A percentile compares a stretch with the other conserved stretches of the same genome.
phyloP scores from a whole-genome alignment of 2,888 invertebrate genomes.

The Drosophila demipolita region DNA sequence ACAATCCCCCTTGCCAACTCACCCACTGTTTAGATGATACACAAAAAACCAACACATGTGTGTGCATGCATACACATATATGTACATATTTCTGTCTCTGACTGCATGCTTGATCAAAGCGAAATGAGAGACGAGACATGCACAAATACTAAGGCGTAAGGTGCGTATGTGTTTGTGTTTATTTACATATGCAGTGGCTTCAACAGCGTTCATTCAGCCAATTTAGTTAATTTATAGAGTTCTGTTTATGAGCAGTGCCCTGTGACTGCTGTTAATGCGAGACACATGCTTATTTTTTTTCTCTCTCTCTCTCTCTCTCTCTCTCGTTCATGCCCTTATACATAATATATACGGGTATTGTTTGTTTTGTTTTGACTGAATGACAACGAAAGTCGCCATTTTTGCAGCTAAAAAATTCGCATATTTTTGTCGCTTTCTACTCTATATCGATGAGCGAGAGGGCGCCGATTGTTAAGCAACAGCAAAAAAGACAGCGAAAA shows the following conservation, averaged over 20 bases:
- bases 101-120: slow-evolving; percentile 23
- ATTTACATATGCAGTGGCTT: slow-evolving; percentile 13
- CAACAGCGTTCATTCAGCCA: slow-evolving; percentile 16
- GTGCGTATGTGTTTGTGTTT: slow-evolving; percentile 15
- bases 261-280: slow-evolving; percentile 16
- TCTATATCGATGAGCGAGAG: slow-evolving; percentile 10
- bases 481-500: slow-evolving; percentile 17
- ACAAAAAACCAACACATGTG: slow-evolving; percentile 6
- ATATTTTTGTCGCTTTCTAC: slow-evolving; percentile 40
- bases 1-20: slow-evolving; percentile 25
- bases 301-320: background rate
- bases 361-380: slow-evolving; percentile 16
- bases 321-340: background rate
- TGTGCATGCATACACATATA: background rate
- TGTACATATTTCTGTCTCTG: background rate
- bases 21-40: background rate
- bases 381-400: slow-evolving; percentile 16
- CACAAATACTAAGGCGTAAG: slow-evolving; percentile 5
- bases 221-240: slow-evolving; percentile 18
- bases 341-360: slow-evolving; percentile 33
- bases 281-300: slow-evolving; percentile 7
- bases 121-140: slow-evolving; percentile 2
- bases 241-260: background rate
- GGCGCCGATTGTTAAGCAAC: background rate
- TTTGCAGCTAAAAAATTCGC: slow-evolving; percentile 21